Conservation (phyloP, 1,140 invertebrate genomes). For the Octopus sinensis region DNA sequence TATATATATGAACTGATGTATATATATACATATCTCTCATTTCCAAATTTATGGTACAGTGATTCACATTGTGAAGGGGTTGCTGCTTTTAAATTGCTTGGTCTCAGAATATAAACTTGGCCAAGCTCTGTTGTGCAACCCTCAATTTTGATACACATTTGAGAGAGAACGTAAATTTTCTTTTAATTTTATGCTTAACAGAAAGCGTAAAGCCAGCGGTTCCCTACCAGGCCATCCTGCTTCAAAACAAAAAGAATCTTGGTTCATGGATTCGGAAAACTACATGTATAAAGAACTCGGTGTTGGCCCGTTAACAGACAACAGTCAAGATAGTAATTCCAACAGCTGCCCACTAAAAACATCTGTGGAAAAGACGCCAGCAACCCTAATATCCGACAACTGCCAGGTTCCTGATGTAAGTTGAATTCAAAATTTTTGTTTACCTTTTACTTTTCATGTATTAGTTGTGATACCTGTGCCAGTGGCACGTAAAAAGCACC, state of each 20-base stretch:
- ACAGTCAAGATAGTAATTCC: conserved; percentile 19
- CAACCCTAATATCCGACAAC: neutral
- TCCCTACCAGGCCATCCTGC: conserved; percentile 13
- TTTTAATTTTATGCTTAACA: conserved; percentile 22
- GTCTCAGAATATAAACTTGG: neutral
- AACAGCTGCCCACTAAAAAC: neutral
- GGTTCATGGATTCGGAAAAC: conserved; percentile 21
- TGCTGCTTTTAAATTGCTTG: neutral
- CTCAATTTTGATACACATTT: neutral
- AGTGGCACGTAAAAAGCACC: neutral
- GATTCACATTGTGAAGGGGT: neutral
- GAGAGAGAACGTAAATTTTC: neutral
- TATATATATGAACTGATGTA: no score
- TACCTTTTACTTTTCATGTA: neutral
- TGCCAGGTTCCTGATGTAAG: conserved; percentile 1
- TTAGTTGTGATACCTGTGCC: neutral
- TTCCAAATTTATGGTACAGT: neutral
- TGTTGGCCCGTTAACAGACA: conserved; percentile 30
- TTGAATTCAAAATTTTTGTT: neutral
- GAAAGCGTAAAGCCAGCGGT: conserved; percentile 28
- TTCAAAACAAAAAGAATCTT: conserved; percentile 8
- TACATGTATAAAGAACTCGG: conserved; percentile 34
- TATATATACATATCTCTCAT: neutral
- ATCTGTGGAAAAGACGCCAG: neutral
- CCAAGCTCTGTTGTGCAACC: neutral